A percentile compares a stretch with the other conserved stretches of the same genome.
phyloP scores from a whole-genome alignment of 2,797 vertebrate genomes.

The Diceros bicornis region DNA sequence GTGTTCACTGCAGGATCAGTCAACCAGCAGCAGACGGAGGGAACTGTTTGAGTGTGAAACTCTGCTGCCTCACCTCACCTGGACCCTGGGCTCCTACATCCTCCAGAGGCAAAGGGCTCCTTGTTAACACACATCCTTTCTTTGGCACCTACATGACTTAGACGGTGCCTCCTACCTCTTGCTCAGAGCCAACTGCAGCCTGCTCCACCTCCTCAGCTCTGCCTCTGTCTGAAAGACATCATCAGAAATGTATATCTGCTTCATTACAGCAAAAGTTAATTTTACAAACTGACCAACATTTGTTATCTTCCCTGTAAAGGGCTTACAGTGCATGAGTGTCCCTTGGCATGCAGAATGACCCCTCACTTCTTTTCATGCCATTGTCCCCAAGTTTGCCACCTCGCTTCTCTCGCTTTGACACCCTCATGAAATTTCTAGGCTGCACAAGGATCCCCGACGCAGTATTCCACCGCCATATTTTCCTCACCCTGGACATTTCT shows the following conservation, averaged over 20 bases:
- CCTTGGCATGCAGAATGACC: background rate
- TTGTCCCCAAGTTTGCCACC: background rate
- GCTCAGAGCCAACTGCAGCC: background rate
- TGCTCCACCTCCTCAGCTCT: background rate
- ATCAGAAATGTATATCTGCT: background rate
- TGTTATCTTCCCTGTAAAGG: background rate
- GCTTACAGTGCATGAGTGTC: accelerated
- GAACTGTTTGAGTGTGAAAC: background rate
- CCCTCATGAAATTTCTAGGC: background rate
- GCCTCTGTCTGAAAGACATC: background rate
- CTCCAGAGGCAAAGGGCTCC: background rate
- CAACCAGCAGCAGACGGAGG: background rate
- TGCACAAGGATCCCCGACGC: background rate
- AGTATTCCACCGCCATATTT: background rate
- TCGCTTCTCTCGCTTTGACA: background rate
- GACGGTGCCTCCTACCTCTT: background rate
- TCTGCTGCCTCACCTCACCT: background rate
- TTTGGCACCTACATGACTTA: background rate
- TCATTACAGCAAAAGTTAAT: background rate
- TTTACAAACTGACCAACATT: background rate
- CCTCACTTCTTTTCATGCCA: background rate
- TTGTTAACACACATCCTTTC: background rate
- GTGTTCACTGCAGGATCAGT: background rate
- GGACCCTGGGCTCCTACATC: background rate
- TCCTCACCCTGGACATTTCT: background rate